These are phyloP conservation scores for Gallinago jamesoni DNA, from an alignment of 2,113 vertebrate species.

Conservation along the genomic window DNA sequence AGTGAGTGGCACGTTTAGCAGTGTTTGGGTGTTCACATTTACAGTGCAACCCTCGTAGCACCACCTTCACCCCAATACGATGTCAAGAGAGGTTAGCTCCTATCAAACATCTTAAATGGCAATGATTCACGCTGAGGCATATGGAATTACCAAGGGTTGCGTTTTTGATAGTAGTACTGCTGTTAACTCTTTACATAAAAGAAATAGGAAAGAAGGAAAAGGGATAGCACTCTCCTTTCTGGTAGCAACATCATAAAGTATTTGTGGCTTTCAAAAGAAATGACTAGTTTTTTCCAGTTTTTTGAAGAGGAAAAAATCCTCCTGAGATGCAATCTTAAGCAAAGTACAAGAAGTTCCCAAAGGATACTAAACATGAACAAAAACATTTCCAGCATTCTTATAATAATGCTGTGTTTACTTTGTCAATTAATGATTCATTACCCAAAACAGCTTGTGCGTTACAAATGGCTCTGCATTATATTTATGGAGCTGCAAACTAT, in stretches of 20 bases:
- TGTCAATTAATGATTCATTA: slow-evolving; percentile 59
- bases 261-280: slow-evolving; percentile 28
- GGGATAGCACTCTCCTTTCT: not conserved
- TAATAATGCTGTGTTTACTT: slow-evolving; percentile 52
- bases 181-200: not conserved
- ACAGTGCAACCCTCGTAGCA: not conserved
- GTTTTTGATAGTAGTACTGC: not conserved
- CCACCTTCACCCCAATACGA: not conserved
- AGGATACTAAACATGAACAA: slow-evolving; percentile 27
- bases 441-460: not conserved
- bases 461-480: not conserved
- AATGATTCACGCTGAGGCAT: not conserved
- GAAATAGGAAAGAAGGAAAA: not conserved
- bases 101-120: not conserved
- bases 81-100: not conserved
- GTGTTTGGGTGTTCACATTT: not conserved
- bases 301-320: not conserved
- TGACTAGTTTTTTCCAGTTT: not conserved
- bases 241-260: not conserved
- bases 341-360: slow-evolving; percentile 67
- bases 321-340: slow-evolving; percentile 16
- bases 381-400: slow-evolving; percentile 59
- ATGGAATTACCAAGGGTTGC: not conserved
- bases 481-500: not conserved
- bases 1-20: not conserved